These are phyloP conservation scores for Coptotermes formosanus DNA, from an alignment of 1,140 invertebrate genomes.

Conservation along the genomic window DNA sequence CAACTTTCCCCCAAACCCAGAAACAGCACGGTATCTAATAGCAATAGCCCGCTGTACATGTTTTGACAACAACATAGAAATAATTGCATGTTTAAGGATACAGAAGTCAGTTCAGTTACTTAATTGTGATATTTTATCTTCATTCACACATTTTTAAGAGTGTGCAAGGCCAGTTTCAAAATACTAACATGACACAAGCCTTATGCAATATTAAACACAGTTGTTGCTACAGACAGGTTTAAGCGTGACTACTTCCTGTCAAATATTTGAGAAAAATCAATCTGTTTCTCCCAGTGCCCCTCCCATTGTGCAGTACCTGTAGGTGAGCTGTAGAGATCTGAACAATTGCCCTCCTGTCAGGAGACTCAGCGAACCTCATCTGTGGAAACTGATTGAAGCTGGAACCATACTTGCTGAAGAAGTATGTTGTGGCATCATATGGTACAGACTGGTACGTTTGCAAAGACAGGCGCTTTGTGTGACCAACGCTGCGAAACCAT, in stretches of 20 bases:
- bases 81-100: no score
- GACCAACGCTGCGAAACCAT: neutral
- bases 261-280: neutral
- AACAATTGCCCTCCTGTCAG: constrained; percentile 57
- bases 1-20: no score
- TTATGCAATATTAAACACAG: no score
- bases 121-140: no score
- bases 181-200: no score
- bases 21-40: no score
- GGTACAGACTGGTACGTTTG: constrained; percentile 65
- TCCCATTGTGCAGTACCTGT: constrained; percentile 39
- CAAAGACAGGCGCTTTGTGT: constrained; percentile 46
- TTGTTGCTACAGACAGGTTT: no score
- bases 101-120: no score
- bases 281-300: neutral
- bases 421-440: constrained; percentile 79
- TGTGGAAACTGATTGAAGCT: constrained; percentile 87
- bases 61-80: no score
- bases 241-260: neutral
- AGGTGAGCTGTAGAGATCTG: constrained; percentile 73
- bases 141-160: no score
- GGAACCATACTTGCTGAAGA: constrained; percentile 90
- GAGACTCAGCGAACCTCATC: constrained; percentile 67
- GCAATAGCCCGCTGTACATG: no score
- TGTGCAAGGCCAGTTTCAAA: no score